Evolutionary conservation across 2,113 vertebrate genomes (phyloP), one percentile per base, ranked within the genome.

Genomic region (Onychostoma macrolepis): DNA sequence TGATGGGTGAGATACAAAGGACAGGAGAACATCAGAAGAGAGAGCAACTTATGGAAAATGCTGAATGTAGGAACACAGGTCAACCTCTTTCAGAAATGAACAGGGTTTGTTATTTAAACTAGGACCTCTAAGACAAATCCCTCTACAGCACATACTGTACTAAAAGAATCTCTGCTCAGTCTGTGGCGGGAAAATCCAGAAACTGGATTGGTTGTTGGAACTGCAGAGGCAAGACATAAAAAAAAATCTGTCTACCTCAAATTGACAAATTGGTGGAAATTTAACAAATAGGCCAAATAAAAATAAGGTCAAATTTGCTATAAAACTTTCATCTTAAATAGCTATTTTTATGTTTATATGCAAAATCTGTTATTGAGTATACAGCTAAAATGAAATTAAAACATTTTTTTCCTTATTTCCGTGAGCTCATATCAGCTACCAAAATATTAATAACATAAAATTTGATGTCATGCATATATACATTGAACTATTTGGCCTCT

Each of bases 31-130:
- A 76, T 89, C 89, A 84, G 88, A 80, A 80, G 26, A 77, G 85
- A 85, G 78, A 82, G 87, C 85, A 88, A 85, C 91, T 80, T 94
- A 90, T 88, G 89, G 93, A 94, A 94, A 93, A 93, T 86, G 63
- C 80, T 74, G 89, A 92, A 90, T 86, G 87, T 89, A 83, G 89
- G 89, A 93, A 92, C 87, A 90, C 80, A 88, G 80, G 58, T 89
- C 81, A 92, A 82, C 75, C 38, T 30, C 89, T 88, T 90, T 26
- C 41, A 56, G 89, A 88, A 92, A 92, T 87, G 90, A 67, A 1
- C 50, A 87, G 67, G 75, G 67, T 72, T 90, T 89, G 58, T 41
- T 38, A 48, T 90, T 86, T 63, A 89, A 88, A 84, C 80, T 43
- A 36, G 43, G 30, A 91, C 87, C 88, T 67, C 79, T 26, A 80